Conservation (phyloP, 2,113 vertebrate species). For the Nyctereutes procyonoides region DNA sequence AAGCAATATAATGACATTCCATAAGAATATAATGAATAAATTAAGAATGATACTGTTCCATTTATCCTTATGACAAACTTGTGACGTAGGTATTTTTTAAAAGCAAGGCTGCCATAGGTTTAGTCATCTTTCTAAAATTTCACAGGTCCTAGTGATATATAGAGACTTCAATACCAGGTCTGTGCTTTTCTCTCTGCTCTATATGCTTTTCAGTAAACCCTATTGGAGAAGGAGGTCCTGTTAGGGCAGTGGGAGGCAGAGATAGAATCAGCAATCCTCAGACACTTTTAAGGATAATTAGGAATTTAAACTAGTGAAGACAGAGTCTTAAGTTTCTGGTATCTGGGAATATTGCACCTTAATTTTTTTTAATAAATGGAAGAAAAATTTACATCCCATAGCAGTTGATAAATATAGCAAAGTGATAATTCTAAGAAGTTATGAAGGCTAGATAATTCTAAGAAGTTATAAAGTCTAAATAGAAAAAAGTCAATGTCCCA, state of each 20-base stretch:
- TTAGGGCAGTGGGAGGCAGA: background rate
- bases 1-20: background rate
- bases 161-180: background rate
- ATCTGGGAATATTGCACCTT: background rate
- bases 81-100: background rate
- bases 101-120: slow-evolving; percentile 3
- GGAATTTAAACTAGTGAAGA: background rate
- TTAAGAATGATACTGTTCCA: background rate
- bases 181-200: background rate
- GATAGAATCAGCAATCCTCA: background rate
- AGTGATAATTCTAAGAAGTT: background rate
- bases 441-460: background rate
- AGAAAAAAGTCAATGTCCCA: background rate
- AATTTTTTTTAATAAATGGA: background rate
- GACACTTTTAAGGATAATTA: background rate
- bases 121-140: background rate
- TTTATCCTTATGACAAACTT: background rate
- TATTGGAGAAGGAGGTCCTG: background rate
- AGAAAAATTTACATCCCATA: background rate
- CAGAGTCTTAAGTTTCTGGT: background rate
- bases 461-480: background rate
- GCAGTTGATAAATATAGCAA: background rate
- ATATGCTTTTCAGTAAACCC: background rate
- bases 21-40: background rate
- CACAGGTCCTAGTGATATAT: background rate